These are phyloP conservation scores for Junco hyemalis DNA, from an alignment of 2,113 vertebrate species.

Conservation along the genomic window DNA sequence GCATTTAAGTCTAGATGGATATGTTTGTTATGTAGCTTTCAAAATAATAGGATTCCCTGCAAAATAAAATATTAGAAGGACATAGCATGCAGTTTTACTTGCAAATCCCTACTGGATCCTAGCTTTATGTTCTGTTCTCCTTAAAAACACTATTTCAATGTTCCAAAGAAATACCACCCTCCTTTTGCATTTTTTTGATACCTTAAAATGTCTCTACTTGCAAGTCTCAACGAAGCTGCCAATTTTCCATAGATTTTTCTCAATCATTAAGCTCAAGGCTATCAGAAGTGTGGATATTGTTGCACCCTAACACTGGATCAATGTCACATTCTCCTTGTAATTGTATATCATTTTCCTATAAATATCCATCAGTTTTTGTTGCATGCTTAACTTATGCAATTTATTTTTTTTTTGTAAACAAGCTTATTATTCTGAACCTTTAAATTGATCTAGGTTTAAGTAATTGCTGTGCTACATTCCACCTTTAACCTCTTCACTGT, in stretches of 20 bases:
- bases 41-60: background rate
- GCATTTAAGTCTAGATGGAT: background rate
- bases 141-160: background rate
- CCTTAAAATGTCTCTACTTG: background rate
- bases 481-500: background rate
- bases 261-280: background rate
- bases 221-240: background rate
- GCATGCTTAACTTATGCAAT: background rate
- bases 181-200: background rate
- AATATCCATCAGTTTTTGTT: background rate
- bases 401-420: background rate
- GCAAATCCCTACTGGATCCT: background rate
- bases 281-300: background rate
- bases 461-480: background rate
- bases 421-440: background rate
- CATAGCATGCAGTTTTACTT: background rate
- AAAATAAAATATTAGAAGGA: background rate
- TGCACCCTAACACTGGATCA: background rate
- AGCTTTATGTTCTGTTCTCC: background rate
- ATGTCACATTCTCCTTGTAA: background rate
- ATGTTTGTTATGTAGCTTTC: background rate
- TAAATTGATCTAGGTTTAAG: background rate
- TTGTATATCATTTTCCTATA: background rate
- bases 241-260: background rate
- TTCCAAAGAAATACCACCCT: background rate